These are phyloP conservation scores for Tympanuchus pallidicinctus DNA, from an alignment of 2,113 vertebrate genomes.

Conservation along the genomic window DNA sequence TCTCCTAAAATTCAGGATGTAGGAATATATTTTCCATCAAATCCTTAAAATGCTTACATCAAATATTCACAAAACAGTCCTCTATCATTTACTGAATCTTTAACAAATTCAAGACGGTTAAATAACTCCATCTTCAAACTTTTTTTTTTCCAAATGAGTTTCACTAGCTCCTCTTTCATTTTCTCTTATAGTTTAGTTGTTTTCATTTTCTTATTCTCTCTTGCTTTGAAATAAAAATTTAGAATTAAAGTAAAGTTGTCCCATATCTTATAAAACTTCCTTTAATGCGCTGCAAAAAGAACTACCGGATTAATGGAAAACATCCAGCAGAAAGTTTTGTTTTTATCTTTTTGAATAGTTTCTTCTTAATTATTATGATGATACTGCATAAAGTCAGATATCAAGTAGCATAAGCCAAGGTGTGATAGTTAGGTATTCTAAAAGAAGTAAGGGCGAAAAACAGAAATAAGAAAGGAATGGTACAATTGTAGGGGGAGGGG, in stretches of 20 bases:
- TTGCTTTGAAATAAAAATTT: not conserved
- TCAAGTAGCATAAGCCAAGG: not conserved
- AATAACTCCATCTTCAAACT: not conserved
- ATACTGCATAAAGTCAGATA: not conserved
- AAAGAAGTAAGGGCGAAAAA: not conserved
- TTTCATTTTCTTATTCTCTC: not conserved
- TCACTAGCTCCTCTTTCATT: not conserved
- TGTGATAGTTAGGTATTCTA: not conserved
- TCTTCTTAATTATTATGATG: not conserved
- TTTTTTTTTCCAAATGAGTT: not conserved
- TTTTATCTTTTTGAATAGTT: not conserved
- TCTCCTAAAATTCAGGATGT: not conserved
- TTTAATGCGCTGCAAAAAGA: not conserved
- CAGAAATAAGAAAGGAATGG: not conserved
- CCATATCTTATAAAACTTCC: not conserved
- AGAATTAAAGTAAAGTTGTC: not conserved
- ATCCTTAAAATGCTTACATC: not conserved
- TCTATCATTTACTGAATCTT: not conserved
- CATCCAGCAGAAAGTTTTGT: not conserved
- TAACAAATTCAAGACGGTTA: accelerated
- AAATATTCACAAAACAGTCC: not conserved
- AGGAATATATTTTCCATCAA: not conserved
- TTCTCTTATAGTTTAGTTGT: not conserved
- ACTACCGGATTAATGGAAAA: not conserved
- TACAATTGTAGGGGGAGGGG: not conserved